Base-by-base conservation (phyloP, 1,140 invertebrate species). In the Leptinotarsa undecemlineata region DNA sequence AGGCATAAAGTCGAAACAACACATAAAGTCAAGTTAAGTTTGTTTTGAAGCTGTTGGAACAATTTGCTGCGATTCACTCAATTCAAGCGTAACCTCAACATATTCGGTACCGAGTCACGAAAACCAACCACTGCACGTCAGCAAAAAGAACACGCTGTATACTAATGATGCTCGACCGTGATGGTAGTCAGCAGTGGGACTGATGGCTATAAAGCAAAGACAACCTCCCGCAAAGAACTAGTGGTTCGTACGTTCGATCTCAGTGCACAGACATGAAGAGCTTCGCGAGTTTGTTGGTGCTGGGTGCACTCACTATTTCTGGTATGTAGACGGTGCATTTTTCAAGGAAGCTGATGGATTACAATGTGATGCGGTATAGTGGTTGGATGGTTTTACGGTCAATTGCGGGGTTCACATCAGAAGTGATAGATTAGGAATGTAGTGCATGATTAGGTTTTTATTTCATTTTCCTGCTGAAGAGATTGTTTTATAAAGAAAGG, bases 251-350 rank as follows among this genome's bases (percentile, higher is more conserved):
- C 73, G 72, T 68, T 61, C 73, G 61, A 70, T 72, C 17, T 21
- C 48, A 67, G 63, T 33, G 47, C 48, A 42, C 74, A 81, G 68
- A 77, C 67, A 83, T 83, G 82, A 80, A 80, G 82, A 82, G 75
- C 78, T 78, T 78, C 78, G 81, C 78, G 79, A 81, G 82, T 80
- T 78, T 82, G 47, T 78, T 83, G 72, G 79, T 83, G 77, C 80
- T 83, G 57, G 79, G 82, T 81, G 82, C 82, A 79, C 78, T 83
- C 74, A 78, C 76, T 71, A 80, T 76, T 76, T 78, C 81, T 81
- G 82, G 82, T 83, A 83, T 73, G 82, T 83, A 82, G 51, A 57
- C n/a, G 23, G 48, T 57, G 57, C 74, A 71, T 71, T 75, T 70
- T 70, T 20, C 61, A 63, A 19, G 15, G 51, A 57, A 4, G 23